Conservation (phyloP, 2,888 invertebrate species). For the Ichneumon xanthorius region DNA sequence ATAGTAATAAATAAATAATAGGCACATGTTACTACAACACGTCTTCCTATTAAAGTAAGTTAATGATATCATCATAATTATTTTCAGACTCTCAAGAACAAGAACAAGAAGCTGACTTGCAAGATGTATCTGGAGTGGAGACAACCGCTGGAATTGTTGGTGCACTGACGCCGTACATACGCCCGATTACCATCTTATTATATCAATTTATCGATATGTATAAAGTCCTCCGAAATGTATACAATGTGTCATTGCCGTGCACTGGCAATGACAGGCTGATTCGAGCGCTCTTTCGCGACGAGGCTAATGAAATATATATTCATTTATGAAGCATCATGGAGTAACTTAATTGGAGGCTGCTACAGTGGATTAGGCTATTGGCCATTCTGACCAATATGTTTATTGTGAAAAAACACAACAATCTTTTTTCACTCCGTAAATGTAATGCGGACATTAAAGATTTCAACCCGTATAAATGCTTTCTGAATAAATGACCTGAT, state of each 20-base stretch:
- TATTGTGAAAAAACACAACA: background rate
- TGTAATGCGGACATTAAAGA: constrained; percentile 3
- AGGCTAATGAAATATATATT: background rate
- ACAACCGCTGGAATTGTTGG: constrained; percentile 66
- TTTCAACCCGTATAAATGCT: background rate
- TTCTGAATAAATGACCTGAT: constrained; percentile 31
- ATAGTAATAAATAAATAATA: background rate
- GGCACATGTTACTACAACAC: background rate
- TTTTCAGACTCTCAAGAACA: background rate
- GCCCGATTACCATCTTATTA: constrained; percentile 44
- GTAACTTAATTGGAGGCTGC: background rate
- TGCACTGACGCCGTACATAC: constrained; percentile 23
- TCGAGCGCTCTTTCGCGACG: background rate
- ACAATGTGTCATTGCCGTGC: constrained; percentile 67
- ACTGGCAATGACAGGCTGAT: constrained; percentile 60
- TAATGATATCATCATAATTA: background rate
- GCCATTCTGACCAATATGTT: background rate
- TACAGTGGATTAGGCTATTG: background rate
- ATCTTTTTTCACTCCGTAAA: constrained; percentile 1
- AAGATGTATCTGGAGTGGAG: background rate
- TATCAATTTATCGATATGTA: constrained; percentile 62
- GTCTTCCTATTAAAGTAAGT: background rate
- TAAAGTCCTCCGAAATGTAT: constrained; percentile 53
- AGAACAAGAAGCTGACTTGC: background rate
- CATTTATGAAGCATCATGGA: background rate